These are phyloP conservation scores for Trichonephila clavipes DNA, from an alignment of 1,140 invertebrate genomes.

Conservation along the genomic window DNA sequence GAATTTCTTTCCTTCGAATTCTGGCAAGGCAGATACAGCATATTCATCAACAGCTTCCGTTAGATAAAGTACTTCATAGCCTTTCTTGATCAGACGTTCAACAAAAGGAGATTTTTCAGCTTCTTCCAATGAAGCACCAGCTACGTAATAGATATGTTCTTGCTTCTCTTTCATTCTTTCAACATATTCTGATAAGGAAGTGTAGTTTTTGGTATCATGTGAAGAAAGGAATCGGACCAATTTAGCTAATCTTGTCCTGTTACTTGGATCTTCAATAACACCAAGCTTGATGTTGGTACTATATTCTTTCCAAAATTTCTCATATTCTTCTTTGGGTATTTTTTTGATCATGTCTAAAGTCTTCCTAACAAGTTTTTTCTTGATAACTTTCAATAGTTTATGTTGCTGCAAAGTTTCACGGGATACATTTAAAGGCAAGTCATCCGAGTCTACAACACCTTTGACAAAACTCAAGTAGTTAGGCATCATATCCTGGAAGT, in stretches of 20 bases:
- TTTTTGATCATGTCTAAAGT: slow-evolving; percentile 99
- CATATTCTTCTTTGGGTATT: slow-evolving; percentile 93
- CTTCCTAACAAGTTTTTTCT: slow-evolving; percentile 99
- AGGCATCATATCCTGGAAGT: slow-evolving; percentile 99
- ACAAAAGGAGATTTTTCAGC: slow-evolving; percentile 96
- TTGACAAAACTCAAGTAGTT: slow-evolving; percentile 97
- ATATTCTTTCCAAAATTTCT: slow-evolving; percentile 99
- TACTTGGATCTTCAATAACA: slow-evolving; percentile 98
- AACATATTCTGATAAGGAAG: slow-evolving; percentile 94
- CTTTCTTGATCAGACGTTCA: slow-evolving; percentile 94
- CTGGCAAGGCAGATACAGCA: slow-evolving; percentile 96
- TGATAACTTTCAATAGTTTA: slow-evolving; percentile 99
- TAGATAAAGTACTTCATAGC: slow-evolving; percentile 97
- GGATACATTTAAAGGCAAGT: slow-evolving; percentile 98
- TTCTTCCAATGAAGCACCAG: slow-evolving; percentile 92
- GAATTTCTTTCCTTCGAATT: slow-evolving; percentile 99
- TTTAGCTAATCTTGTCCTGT: slow-evolving; percentile 96
- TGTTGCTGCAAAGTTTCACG: slow-evolving; percentile 98
- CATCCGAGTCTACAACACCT: slow-evolving; percentile 99
- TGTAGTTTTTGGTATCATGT: slow-evolving; percentile 84
- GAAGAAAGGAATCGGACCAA: slow-evolving; percentile 95
- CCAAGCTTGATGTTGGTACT: slow-evolving; percentile 99
- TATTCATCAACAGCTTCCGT: slow-evolving; percentile 99
- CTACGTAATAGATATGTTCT: slow-evolving; percentile 97
- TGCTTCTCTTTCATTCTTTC: slow-evolving; percentile 98